Percentiles rank a stretch among this genome's conserved stretches.
phyloP scores from a whole-genome alignment of 2,113 vertebrate genomes.

The Tonatia bakeri region DNA sequence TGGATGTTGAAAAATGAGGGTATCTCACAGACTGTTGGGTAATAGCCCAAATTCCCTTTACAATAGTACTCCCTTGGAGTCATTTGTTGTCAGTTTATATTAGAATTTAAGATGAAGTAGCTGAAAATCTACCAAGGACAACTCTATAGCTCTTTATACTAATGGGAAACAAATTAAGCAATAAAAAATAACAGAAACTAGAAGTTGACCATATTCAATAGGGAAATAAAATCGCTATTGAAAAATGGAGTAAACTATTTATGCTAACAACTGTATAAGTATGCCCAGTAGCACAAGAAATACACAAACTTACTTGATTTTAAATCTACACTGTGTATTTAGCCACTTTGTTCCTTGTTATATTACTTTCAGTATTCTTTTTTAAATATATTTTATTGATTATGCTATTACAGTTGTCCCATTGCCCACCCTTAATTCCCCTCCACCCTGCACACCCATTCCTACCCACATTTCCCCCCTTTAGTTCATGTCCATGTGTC shows the following conservation, averaged over 20 bases:
- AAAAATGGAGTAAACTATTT: background rate
- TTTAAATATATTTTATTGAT: no score
- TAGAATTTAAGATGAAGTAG: slow-evolving; percentile 1
- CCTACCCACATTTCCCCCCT: no score
- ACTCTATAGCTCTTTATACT: background rate
- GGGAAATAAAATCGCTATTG: slow-evolving; percentile 29
- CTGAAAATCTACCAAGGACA: background rate
- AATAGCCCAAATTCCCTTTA: background rate
- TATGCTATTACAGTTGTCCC: no score
- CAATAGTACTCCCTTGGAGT: background rate
- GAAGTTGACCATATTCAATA: background rate
- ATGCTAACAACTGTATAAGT: background rate
- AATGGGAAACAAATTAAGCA: background rate
- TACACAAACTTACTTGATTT: slow-evolving; percentile 1
- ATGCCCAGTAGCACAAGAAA: background rate
- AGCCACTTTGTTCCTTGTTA: background rate
- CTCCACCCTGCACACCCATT: no score
- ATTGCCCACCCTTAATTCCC: no score
- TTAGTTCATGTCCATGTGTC: no score
- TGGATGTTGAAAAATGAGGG: background rate
- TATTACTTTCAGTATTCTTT: background rate
- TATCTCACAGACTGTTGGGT: background rate
- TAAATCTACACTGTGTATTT: slow-evolving; percentile 5
- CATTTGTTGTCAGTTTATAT: background rate
- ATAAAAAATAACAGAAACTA: slow-evolving; percentile 31